phyloP scores from a whole-genome alignment of 2,888 invertebrate species.

The Limenitis camilla region DNA sequence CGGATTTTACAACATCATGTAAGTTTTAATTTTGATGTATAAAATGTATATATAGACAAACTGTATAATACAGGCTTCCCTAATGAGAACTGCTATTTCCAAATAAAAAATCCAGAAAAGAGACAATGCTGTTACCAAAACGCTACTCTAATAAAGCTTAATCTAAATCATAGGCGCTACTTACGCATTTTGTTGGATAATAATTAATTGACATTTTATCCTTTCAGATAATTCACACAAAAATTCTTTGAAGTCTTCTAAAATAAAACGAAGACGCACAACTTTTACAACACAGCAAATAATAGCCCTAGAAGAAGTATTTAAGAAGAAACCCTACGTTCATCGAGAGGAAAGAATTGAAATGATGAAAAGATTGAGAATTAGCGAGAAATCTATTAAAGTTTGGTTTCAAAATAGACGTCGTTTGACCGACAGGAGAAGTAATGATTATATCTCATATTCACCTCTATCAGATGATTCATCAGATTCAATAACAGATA shows the following conservation, averaged over 20 bases:
- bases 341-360: constrained; percentile 80
- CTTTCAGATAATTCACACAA: constrained; percentile 8
- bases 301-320: constrained; percentile 81
- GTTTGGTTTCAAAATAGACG: constrained; percentile 84
- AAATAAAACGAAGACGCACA: constrained; percentile 79
- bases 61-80: too few species aligned
- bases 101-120: too few species aligned
- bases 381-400: constrained; percentile 82
- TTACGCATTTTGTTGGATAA: background rate
- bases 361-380: constrained; percentile 67
- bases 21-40: too few species aligned
- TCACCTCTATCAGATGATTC: constrained; percentile 20
- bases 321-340: constrained; percentile 78
- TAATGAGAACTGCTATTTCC: too few species aligned
- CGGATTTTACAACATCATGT: too few species aligned
- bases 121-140: too few species aligned
- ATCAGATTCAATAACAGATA: constrained; percentile 18
- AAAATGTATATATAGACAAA: too few species aligned
- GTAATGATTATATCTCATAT: constrained; percentile 25
- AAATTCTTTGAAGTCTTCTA: constrained; percentile 22
- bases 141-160: too few species aligned
- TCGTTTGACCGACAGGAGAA: constrained; percentile 68
- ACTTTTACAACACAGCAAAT: constrained; percentile 84
- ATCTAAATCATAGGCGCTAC: background rate
- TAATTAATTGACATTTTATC: background rate